A percentile compares a stretch with the other conserved stretches of the same genome.
Evolutionary conservation across 2,888 invertebrate genomes (phyloP).

Genomic region (Tiliacea aurago): DNA sequence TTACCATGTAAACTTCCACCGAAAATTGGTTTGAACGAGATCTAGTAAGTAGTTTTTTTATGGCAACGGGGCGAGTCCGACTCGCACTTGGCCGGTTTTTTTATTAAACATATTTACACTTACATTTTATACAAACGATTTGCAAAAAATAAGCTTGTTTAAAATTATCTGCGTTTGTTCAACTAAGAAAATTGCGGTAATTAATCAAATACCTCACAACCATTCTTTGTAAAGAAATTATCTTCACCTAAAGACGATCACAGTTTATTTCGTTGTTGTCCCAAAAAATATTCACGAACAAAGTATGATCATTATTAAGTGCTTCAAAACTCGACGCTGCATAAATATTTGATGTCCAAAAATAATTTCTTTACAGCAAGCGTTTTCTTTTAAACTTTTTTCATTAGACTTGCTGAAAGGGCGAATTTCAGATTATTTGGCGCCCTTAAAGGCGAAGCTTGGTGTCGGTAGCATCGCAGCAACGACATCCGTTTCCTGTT

Average conservation of each 20-base stretch:
- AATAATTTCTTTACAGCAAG: constrained; percentile 45
- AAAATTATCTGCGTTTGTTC: neutral
- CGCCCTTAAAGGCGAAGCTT: constrained; percentile 51
- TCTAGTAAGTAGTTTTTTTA: too few species aligned
- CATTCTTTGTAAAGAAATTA: constrained; percentile 7
- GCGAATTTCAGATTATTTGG: constrained; percentile 59
- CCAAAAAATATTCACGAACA: constrained; percentile 17
- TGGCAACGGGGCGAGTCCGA: too few species aligned
- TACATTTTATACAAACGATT: too few species aligned
- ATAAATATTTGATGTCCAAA: constrained; percentile 65
- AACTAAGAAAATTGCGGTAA: neutral
- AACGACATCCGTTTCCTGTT: constrained; percentile 72
- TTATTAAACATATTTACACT: too few species aligned
- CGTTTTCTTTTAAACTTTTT: constrained; percentile 64
- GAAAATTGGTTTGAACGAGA: too few species aligned
- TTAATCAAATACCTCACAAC: constrained; percentile 14
- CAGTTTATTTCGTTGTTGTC: constrained; percentile 1
- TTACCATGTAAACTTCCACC: too few species aligned
- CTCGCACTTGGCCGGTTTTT: too few species aligned
- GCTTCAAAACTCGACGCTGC: constrained; percentile 40
- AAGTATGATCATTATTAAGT: constrained; percentile 52
- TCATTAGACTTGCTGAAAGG: constrained; percentile 58
- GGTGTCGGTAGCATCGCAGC: constrained; percentile 64
- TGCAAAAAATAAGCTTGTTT: neutral
- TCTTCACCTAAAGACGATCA: constrained; percentile 1